Evolutionary conservation across 1,140 invertebrate genomes (phyloP).

Genomic region (Ceratina australensis): DNA sequence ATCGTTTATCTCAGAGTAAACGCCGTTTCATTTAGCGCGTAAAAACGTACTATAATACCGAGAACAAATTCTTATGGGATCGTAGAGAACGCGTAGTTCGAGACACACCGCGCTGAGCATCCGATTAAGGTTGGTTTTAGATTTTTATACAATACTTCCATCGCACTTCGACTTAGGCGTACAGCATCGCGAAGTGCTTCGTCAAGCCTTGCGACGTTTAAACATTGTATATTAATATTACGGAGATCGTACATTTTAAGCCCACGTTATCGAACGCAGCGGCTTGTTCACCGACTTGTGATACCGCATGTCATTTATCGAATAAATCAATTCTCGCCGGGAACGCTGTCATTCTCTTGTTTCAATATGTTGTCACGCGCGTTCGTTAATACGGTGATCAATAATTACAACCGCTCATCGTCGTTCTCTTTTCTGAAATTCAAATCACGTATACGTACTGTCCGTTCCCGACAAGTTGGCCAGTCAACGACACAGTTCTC

Average conservation of each 20-base stretch:
- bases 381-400: constrained; percentile 22
- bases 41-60: constrained; percentile 26
- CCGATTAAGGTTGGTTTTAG: constrained; percentile 63
- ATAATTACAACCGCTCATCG: constrained; percentile 21
- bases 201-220: constrained; percentile 69
- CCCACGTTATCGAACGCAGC: constrained; percentile 56
- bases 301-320: constrained; percentile 16
- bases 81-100: constrained; percentile 46
- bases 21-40: constrained; percentile 52
- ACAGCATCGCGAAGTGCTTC: constrained; percentile 65
- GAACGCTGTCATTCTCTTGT: background rate
- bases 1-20: constrained; percentile 42
- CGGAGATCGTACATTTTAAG: constrained; percentile 75
- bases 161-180: constrained; percentile 64
- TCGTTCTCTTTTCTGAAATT: constrained; percentile 1
- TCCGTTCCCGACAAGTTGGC: no score
- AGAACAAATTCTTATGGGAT: constrained; percentile 54
- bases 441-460: constrained; percentile 12
- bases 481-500: no score
- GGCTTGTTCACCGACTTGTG: constrained; percentile 39
- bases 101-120: constrained; percentile 43
- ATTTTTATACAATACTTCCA: constrained; percentile 72
- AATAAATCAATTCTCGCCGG: constrained; percentile 12
- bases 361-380: background rate
- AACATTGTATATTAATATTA: constrained; percentile 74